Percentiles rank a stretch among this genome's conserved stretches.
Evolutionary conservation across 2,797 vertebrate genomes (phyloP).

Genomic region (Loris lydekkerianus): DNA sequence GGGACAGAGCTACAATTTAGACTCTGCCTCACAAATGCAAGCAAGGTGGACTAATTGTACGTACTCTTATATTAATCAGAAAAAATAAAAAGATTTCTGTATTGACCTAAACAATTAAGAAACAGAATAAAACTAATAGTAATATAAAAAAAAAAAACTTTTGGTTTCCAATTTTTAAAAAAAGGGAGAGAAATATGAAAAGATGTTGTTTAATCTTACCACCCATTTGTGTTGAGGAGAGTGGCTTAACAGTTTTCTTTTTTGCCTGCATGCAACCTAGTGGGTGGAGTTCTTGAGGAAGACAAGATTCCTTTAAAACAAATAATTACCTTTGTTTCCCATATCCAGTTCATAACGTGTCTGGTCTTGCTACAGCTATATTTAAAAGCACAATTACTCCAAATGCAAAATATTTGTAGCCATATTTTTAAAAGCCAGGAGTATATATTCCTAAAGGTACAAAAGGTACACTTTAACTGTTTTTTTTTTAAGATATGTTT

Average conservation of each 20-base stretch:
- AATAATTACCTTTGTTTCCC: conserved; percentile 50
- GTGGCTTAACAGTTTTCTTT: not conserved
- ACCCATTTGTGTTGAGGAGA: conserved; percentile 1
- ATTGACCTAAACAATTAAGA: no score
- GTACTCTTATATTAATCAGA: no score
- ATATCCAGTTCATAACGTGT: conserved; percentile 26
- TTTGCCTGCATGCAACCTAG: not conserved
- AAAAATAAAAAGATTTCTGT: no score
- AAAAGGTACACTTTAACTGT: not conserved
- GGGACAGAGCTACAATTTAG: no score
- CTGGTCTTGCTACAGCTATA: not conserved
- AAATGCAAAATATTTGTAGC: conserved; percentile 19
- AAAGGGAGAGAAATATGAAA: not conserved
- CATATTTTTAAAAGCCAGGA: not conserved
- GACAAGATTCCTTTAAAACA: conserved; percentile 51
- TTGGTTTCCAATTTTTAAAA: no score
- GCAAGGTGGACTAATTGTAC: no score
- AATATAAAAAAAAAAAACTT: no score
- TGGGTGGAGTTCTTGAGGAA: not conserved
- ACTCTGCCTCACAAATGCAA: no score
- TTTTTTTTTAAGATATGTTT: conserved; percentile 26
- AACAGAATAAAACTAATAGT: no score
- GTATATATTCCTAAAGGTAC: conserved; percentile 45
- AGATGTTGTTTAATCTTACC: not conserved
- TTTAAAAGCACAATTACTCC: conserved; percentile 43